These are phyloP conservation scores for Chromoteleia sp. DNA, from an alignment of 2,888 invertebrate genomes.

Conservation along the genomic window DNA sequence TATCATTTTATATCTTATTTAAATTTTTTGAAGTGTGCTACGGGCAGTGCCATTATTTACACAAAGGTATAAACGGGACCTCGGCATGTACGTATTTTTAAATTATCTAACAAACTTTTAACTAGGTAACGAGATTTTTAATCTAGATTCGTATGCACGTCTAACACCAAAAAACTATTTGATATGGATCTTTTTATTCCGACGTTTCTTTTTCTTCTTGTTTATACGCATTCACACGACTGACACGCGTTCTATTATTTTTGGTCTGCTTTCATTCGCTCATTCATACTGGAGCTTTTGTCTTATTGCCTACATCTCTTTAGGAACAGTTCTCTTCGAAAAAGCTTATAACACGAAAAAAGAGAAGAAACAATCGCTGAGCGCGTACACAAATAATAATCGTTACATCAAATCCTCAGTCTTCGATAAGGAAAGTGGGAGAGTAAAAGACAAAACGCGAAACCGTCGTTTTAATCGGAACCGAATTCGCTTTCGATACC, in stretches of 20 bases:
- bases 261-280: constrained; percentile 67
- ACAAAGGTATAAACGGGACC: constrained; percentile 83
- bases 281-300: constrained; percentile 75
- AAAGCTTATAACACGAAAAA: constrained; percentile 79
- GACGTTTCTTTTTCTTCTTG: constrained; percentile 59
- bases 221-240: constrained; percentile 58
- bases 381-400: constrained; percentile 70
- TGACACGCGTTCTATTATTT: constrained; percentile 60
- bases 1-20: constrained; percentile 67
- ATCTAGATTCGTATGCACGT: constrained; percentile 82
- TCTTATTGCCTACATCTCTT: constrained; percentile 84
- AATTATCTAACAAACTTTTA: constrained; percentile 83
- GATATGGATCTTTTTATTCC: constrained; percentile 83
- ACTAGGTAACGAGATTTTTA: constrained; percentile 85
- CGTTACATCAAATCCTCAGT: constrained; percentile 79
- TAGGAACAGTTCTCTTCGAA: constrained; percentile 84
- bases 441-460: constrained; percentile 71
- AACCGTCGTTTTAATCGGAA: constrained; percentile 76
- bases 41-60: constrained; percentile 84
- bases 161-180: constrained; percentile 85
- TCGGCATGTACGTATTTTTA: constrained; percentile 83
- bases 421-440: constrained; percentile 77
- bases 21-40: constrained; percentile 66
- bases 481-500: constrained; percentile 74
- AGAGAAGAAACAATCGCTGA: constrained; percentile 71